phyloP scores from a whole-genome alignment of 2,888 invertebrate genomes.

The Homarus gammarus region DNA sequence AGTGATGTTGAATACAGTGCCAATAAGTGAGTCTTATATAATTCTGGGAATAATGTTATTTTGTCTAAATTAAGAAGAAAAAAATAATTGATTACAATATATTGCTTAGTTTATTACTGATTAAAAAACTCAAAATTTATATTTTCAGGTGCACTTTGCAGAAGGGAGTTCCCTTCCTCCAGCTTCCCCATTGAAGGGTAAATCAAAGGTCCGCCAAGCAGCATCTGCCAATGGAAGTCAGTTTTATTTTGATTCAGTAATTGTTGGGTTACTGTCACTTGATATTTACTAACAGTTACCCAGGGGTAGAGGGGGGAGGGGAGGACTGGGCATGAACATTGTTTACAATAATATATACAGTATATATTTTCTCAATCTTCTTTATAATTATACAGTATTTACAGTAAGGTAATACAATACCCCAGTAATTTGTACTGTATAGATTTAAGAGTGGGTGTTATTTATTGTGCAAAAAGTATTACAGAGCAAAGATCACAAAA shows the following conservation, averaged over 20 bases:
- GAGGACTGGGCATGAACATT: no score
- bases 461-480: no score
- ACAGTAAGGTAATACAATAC: neutral
- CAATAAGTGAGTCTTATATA: neutral
- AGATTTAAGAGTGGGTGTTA: no score
- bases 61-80: neutral
- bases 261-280: no score
- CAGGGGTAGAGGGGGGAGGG: no score
- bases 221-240: conserved; percentile 44
- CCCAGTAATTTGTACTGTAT: no score
- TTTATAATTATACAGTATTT: no score
- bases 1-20: neutral
- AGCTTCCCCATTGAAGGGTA: conserved; percentile 44
- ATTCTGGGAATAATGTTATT: neutral
- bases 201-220: neutral
- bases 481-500: no score
- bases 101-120: neutral
- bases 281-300: no score
- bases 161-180: neutral
- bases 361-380: no score
- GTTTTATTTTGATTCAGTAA: neutral
- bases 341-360: no score
- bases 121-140: neutral
- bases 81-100: neutral
- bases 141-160: conserved; percentile 13